Percentiles rank a stretch among this genome's conserved stretches.
Evolutionary conservation across 2,113 vertebrate genomes (phyloP).

Genomic region (Phocoena phocoena): DNA sequence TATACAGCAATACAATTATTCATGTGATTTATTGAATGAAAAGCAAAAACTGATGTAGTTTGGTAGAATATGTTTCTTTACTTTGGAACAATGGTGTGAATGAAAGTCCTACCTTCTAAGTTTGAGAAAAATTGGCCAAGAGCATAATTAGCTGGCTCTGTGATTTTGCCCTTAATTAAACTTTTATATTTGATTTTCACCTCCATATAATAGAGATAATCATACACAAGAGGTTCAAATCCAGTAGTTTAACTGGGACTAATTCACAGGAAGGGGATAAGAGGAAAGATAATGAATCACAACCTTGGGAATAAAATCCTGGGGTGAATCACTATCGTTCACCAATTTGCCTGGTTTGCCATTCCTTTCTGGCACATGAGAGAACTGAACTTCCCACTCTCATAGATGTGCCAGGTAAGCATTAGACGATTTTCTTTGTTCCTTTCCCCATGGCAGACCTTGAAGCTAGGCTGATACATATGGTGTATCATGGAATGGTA

Average conservation of each 20-base stretch:
- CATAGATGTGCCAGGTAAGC: accelerated
- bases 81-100: background rate
- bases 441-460: background rate
- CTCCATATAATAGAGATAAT: background rate
- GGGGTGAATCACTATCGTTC: background rate
- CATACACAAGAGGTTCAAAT: background rate
- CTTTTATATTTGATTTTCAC: background rate
- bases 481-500: background rate
- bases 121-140: background rate
- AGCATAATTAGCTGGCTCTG: background rate
- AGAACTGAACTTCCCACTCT: background rate
- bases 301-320: background rate
- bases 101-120: background rate
- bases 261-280: background rate
- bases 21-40: background rate
- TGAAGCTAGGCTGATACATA: background rate
- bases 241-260: background rate
- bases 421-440: background rate
- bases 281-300: background rate
- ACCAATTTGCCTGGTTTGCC: background rate
- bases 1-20: background rate
- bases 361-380: background rate
- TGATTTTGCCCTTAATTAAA: background rate
- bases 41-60: background rate
- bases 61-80: background rate